Evolutionary conservation across 2,888 invertebrate species (phyloP).

Genomic region (Yponomeuta evonymella): DNA sequence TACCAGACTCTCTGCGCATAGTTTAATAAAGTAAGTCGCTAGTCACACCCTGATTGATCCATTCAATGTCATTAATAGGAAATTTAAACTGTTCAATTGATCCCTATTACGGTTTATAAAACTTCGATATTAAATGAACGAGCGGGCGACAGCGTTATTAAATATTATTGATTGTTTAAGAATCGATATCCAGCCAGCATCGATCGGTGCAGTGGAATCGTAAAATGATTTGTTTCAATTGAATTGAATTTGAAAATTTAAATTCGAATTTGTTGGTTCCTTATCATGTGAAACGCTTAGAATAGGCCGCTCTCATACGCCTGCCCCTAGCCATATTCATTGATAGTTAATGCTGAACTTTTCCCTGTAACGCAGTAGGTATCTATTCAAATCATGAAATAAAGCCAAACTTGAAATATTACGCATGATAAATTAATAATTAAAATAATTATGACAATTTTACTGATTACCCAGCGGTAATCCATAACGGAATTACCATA

Average conservation of each 20-base stretch:
- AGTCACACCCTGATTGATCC: constrained; percentile 58
- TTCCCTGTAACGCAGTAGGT: no score
- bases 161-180: constrained; percentile 58
- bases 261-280: constrained; percentile 5
- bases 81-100: constrained; percentile 71
- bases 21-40: constrained; percentile 31
- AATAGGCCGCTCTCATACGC: not conserved
- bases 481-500: constrained; percentile 20
- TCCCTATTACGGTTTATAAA: constrained; percentile 68
- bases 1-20: no score
- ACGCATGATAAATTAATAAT: no score
- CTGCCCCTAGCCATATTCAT: not conserved
- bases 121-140: constrained; percentile 59
- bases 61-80: constrained; percentile 51
- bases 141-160: constrained; percentile 24
- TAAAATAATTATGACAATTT: not conserved
- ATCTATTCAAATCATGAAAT: no score
- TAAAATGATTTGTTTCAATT: constrained; percentile 68
- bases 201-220: constrained; percentile 41
- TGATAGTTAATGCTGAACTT: no score
- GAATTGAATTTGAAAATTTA: constrained; percentile 35
- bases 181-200: constrained; percentile 32
- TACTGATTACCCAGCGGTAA: constrained; percentile 16
- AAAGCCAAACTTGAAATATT: no score
- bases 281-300: not conserved